These are phyloP conservation scores for Plumapathes pennacea DNA, from an alignment of 92 coral and sea anemone genomes.

Conservation along the genomic window DNA sequence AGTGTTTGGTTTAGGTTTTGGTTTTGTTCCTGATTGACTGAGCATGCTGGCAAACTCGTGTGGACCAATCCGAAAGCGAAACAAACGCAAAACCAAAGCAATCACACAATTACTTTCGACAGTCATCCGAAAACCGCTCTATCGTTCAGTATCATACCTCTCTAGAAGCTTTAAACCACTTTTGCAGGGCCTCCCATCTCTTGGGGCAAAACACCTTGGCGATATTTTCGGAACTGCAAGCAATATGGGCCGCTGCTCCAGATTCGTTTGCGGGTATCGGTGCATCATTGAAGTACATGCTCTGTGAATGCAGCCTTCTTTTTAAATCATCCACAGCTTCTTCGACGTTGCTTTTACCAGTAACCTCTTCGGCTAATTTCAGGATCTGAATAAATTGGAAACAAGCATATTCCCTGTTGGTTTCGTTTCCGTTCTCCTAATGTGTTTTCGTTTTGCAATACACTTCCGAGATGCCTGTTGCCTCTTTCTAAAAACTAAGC, in stretches of 20 bases:
- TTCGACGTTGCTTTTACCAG: slow-evolving; percentile 45
- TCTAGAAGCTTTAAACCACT: slow-evolving; percentile 76
- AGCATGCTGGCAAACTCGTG: too few species aligned
- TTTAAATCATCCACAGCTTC: slow-evolving; percentile 65
- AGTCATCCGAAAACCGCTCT: background rate
- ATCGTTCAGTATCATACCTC: slow-evolving; percentile 50
- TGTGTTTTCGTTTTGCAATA: background rate
- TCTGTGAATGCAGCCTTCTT: slow-evolving; percentile 56
- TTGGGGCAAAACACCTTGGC: slow-evolving; percentile 78
- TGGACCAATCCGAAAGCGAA: too few species aligned
- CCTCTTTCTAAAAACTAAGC: too few species aligned
- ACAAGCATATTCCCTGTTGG: background rate
- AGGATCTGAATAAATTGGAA: slow-evolving; percentile 35
- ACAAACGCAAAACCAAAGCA: too few species aligned
- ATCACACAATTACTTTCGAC: too few species aligned
- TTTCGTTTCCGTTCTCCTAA: background rate
- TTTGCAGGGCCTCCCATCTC: slow-evolving; percentile 82
- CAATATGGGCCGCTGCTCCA: slow-evolving; percentile 40
- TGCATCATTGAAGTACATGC: slow-evolving; percentile 72
- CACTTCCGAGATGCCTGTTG: background rate
- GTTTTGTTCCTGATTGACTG: too few species aligned
- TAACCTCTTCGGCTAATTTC: slow-evolving; percentile 66
- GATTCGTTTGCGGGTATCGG: slow-evolving; percentile 83
- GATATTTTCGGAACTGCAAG: slow-evolving; percentile 46
- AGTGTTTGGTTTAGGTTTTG: too few species aligned